Percentiles rank a stretch among this genome's conserved stretches.
Conservation (phyloP, 2,888 invertebrate genomes). For the Ametastegia equiseti region DNA sequence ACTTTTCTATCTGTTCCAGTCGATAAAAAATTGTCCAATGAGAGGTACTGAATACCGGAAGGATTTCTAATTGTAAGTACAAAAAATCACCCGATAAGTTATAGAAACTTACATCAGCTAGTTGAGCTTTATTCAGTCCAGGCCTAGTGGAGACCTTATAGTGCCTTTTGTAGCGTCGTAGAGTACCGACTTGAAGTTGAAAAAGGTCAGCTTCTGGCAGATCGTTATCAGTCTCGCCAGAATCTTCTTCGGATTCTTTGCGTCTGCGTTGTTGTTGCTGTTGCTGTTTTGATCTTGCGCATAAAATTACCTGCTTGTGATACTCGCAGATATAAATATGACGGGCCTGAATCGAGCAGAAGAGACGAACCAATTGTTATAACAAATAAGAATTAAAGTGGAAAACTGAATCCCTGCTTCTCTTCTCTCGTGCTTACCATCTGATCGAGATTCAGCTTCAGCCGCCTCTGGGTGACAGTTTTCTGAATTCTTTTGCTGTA, state of each 20-base stretch:
- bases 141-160: slow-evolving; percentile 95
- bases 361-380: slow-evolving; percentile 68
- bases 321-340: slow-evolving; percentile 98
- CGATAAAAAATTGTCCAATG: too few species aligned
- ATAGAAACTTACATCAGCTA: slow-evolving; percentile 92
- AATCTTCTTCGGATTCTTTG: slow-evolving; percentile 96
- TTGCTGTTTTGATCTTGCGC: slow-evolving; percentile 92
- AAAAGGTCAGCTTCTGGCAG: slow-evolving; percentile 95
- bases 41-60: background rate
- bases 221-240: slow-evolving; percentile 95
- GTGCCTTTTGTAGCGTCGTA: slow-evolving; percentile 94
- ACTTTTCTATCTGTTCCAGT: too few species aligned
- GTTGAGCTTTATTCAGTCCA: slow-evolving; percentile 95
- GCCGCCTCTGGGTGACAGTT: slow-evolving; percentile 92
- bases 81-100: too few species aligned
- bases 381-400: background rate
- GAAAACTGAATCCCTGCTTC: background rate
- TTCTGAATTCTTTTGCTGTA: slow-evolving; percentile 98
- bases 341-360: slow-evolving; percentile 82
- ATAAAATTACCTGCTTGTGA: slow-evolving; percentile 97
- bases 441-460: slow-evolving; percentile 92
- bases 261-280: slow-evolving; percentile 78
- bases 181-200: slow-evolving; percentile 95
- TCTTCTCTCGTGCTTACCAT: slow-evolving; percentile 77
- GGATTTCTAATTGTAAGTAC: background rate